Evolutionary conservation across 2,888 invertebrate species (phyloP).

Genomic region (Adela reaumurella): DNA sequence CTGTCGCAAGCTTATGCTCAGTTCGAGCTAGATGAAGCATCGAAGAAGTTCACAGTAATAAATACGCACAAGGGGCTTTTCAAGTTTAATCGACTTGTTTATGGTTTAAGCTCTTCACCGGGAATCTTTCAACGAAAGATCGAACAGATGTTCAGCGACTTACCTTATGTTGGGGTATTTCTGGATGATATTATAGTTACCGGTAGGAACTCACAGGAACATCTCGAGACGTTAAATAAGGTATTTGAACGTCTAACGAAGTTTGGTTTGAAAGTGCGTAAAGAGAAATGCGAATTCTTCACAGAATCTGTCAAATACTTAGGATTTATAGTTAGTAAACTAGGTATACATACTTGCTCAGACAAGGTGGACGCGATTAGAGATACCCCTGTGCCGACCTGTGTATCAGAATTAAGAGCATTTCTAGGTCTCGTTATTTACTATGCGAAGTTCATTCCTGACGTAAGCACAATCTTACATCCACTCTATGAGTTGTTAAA

Average conservation of each 20-base stretch:
- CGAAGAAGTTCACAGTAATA: slow-evolving; percentile 9
- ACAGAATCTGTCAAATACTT: background rate
- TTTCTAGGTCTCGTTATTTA: too few species aligned
- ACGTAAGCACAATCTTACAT: too few species aligned
- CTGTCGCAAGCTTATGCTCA: slow-evolving; percentile 6
- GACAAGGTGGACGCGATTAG: background rate
- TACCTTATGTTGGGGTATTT: background rate
- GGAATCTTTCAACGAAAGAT: slow-evolving; percentile 11
- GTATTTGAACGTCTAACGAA: background rate
- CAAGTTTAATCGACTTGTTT: slow-evolving; percentile 12
- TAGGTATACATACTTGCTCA: background rate
- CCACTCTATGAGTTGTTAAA: background rate
- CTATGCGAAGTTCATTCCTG: too few species aligned
- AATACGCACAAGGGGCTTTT: slow-evolving; percentile 14
- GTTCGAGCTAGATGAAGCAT: slow-evolving; percentile 8
- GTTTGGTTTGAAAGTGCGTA: background rate
- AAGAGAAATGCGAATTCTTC: background rate
- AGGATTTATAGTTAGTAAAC: too few species aligned
- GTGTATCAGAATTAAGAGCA: too few species aligned
- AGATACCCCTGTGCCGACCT: background rate
- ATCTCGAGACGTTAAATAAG: background rate
- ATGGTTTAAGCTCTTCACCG: slow-evolving; percentile 11
- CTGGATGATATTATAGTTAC: background rate
- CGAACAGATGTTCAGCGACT: background rate
- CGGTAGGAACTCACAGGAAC: background rate